Percentiles rank a stretch among this genome's conserved stretches.
Evolutionary conservation across 2,888 invertebrate genomes (phyloP).

Genomic region (Pseudococcus viburni): DNA sequence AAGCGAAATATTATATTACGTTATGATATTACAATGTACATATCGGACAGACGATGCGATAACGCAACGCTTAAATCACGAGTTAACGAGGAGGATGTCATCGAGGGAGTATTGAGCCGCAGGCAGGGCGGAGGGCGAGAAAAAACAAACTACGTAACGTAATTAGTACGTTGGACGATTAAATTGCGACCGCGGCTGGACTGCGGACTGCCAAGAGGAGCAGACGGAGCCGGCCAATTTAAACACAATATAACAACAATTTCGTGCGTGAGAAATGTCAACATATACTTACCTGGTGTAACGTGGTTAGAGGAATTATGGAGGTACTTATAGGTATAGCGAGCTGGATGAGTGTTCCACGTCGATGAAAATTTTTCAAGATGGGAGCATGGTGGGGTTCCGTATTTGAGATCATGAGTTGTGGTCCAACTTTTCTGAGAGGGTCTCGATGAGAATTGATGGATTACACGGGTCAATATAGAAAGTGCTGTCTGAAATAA

Average conservation of each 20-base stretch:
- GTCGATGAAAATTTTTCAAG: not conserved
- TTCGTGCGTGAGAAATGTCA: slow-evolving; percentile 35
- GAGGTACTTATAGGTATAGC: not conserved
- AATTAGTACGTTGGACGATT: slow-evolving; percentile 22
- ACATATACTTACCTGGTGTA: not conserved
- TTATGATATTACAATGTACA: not conserved
- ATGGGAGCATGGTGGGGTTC: not conserved
- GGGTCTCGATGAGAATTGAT: too few species aligned
- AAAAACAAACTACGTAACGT: slow-evolving; percentile 16
- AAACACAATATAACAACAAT: not conserved
- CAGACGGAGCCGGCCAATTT: not conserved
- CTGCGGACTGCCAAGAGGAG: not conserved
- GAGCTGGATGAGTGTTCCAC: not conserved
- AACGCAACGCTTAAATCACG: not conserved
- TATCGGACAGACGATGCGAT: not conserved
- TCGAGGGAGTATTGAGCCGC: not conserved
- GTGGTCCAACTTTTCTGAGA: not conserved
- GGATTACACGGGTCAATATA: too few species aligned
- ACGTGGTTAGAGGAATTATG: not conserved
- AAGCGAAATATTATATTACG: slow-evolving; percentile 2
- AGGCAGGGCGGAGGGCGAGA: not conserved
- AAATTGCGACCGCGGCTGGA: not conserved
- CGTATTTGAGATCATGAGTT: too few species aligned
- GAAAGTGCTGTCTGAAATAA: too few species aligned
- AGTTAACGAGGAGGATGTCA: slow-evolving; percentile 13